Percentiles rank a stretch among this genome's conserved stretches.
Evolutionary conservation across 1,140 invertebrate species (phyloP).

Genomic region (Steinernema khuongi): DNA sequence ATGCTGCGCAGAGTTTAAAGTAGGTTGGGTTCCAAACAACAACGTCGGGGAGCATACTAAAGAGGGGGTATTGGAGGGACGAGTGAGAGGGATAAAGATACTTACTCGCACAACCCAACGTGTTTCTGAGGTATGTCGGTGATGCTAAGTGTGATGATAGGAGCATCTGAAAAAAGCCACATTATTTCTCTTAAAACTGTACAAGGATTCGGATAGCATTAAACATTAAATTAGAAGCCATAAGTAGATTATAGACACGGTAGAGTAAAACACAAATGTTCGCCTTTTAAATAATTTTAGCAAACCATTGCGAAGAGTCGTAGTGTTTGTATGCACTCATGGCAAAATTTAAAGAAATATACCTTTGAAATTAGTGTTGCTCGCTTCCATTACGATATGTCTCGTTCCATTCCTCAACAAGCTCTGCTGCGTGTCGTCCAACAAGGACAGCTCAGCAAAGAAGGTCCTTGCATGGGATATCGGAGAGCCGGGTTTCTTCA

Average conservation of each 20-base stretch:
- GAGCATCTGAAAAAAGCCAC: not conserved
- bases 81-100: not conserved
- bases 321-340: not conserved
- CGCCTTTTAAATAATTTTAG: too few relatives aligned
- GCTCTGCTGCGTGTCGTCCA: not conserved
- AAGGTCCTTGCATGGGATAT: not conserved
- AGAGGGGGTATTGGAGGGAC: not conserved
- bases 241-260: too few relatives aligned
- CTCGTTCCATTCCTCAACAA: not conserved
- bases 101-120: not conserved
- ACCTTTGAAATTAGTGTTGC: not conserved
- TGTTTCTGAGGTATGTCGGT: not conserved
- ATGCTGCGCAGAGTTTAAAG: not conserved
- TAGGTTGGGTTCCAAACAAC: not conserved
- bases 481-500: not conserved
- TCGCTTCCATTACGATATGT: not conserved
- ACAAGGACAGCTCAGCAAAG: not conserved
- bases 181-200: too few relatives aligned
- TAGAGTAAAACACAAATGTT: too few relatives aligned
- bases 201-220: too few relatives aligned
- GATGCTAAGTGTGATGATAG: not conserved
- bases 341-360: not conserved
- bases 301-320: not conserved
- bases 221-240: too few relatives aligned
- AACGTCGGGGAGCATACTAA: constrained; percentile 1